Percentiles rank a stretch among this genome's conserved stretches.
Conservation (phyloP, 2,113 vertebrate species). For the Oncorhynchus keta region DNA sequence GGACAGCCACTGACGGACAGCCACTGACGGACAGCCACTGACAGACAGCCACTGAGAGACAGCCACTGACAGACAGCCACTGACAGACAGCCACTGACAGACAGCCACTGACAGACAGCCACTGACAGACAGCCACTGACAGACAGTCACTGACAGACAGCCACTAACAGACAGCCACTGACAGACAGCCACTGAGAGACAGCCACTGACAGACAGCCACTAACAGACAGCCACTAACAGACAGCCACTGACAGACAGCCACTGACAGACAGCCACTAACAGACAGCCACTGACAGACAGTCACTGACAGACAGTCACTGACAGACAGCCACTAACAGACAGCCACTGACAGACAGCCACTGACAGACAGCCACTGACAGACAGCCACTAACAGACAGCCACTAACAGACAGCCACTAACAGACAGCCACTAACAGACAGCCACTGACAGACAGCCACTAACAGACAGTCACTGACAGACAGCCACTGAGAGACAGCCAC, state of each 20-base stretch:
- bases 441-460: not conserved
- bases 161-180: too few species aligned
- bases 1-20: too few species aligned
- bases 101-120: too few species aligned
- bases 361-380: too few species aligned
- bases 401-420: too few species aligned
- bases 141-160: too few species aligned
- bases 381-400: too few species aligned
- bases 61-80: not conserved
- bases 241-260: slow-evolving; percentile 45
- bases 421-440: too few species aligned
- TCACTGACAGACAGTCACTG: not conserved
- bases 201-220: slow-evolving; percentile 34
- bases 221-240: slow-evolving; percentile 29
- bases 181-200: slow-evolving; percentile 32
- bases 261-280: slow-evolving; percentile 25
- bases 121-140: slow-evolving; percentile 6
- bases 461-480: not conserved
- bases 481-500: too few species aligned
- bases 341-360: not conserved
- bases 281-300: not conserved
- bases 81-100: too few species aligned
- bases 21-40: too few species aligned
- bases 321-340: not conserved
- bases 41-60: too few species aligned